Evolutionary conservation across 35 echinoderm and acorn worm species (phyloP), one percentile per base, ranked within the genome.

Genomic region (Nesometra sesokonis): DNA sequence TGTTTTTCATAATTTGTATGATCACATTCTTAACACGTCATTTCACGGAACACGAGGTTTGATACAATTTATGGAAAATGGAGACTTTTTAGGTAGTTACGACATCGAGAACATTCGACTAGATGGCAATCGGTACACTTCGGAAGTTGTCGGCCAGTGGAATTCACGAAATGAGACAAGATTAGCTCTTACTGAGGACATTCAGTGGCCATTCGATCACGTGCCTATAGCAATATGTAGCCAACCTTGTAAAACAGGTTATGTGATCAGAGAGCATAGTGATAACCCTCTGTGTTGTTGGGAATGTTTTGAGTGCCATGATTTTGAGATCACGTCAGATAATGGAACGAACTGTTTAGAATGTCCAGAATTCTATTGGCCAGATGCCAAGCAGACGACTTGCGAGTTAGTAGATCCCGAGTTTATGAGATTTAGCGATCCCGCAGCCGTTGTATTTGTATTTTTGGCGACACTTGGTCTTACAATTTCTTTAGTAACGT

Each of bases 41-140:
- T 90, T 90, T 35, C 32, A 36, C 33, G 89, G 83, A 15, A 40
- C 76, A 30, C 11, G 83, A 37, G 77, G 89, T 34, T 30, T 43
- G 0, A 40, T 90, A 34, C 32, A 86, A 33, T 81, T 90, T 40
- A 79, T 86, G 32, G 67, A 85, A 52, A 86, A 90, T 33, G 89
- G 89, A 13, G 89, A 90, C n/a, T 76, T 84, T n/a, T 40, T 32
- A 8, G 89, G 89, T 21, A 85, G 46, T 5, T 90, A 85, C 34
- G 33, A 81, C 31, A 46, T 85, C 29, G 78, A 85, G n/a, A 85
- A 90, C 38, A 37, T 86, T 8, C 35, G 57, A 39, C 32, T 80
- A 29, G n/a, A 9, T 30, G 33, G 37, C 29, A 40, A 77, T 30
- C 11, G 80, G 46, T 90, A 81, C 32, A 23, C 23, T n/a, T 77